Percentiles rank a stretch among this genome's conserved stretches.
These are phyloP conservation scores for Zaprionus africanus DNA, from an alignment of 1,140 invertebrate species.

Conservation along the genomic window DNA sequence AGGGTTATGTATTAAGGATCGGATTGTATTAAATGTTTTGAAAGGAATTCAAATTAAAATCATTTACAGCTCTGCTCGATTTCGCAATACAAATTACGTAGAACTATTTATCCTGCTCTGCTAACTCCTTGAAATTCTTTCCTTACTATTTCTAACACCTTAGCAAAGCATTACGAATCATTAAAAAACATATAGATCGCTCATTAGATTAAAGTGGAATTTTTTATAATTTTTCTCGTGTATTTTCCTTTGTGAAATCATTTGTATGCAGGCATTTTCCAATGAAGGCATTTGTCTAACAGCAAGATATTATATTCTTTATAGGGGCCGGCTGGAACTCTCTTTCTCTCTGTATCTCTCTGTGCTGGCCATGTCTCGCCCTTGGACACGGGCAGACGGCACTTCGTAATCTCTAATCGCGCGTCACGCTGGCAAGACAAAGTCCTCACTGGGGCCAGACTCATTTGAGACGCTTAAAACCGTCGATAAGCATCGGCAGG, in stretches of 20 bases:
- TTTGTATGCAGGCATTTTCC: constrained; percentile 35
- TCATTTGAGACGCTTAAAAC: constrained; percentile 73
- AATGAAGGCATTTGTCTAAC: constrained; percentile 57
- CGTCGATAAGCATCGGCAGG: constrained; percentile 75
- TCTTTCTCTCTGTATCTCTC: not conserved
- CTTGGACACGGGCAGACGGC: constrained; percentile 31
- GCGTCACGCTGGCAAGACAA: constrained; percentile 68
- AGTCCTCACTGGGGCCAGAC: constrained; percentile 56
- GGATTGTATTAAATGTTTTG: not conserved
- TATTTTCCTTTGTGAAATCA: constrained; percentile 22
- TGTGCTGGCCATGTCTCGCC: constrained; percentile 37
- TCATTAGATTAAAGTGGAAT: not conserved
- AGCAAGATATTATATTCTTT: constrained; percentile 53
- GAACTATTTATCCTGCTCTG: too few species aligned
- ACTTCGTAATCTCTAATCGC: constrained; percentile 76
- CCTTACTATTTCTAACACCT: too few species aligned
- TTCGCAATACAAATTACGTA: too few species aligned
- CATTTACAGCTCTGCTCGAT: too few species aligned
- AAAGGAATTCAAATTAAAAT: not conserved
- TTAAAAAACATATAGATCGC: constrained; percentile 15
- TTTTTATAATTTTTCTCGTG: constrained; percentile 13
- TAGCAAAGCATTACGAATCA: not conserved
- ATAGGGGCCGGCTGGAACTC: constrained; percentile 27
- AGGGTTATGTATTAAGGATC: not conserved
- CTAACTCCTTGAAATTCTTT: not conserved